Evolutionary conservation across 1,140 invertebrate genomes (phyloP), one percentile per base, ranked within the genome.

Genomic region (Sitophilus oryzae): DNA sequence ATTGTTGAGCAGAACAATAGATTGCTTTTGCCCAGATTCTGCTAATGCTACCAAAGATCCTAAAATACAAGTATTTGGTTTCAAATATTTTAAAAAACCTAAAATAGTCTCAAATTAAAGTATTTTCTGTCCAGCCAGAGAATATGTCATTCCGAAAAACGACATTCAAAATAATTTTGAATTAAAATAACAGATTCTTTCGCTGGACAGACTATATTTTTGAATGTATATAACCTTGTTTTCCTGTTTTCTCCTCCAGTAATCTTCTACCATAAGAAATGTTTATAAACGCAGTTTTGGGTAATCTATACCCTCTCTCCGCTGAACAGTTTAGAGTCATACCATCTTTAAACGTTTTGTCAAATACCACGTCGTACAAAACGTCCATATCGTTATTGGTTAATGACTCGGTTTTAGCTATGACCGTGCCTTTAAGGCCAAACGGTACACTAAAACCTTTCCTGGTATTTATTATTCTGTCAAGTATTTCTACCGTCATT

Each of bases 381-480:
- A 71, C 74, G 37, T 83, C 71, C 35, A 73, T 71, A 0, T 74
- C 71, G 44, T 72, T 73, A 10, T 44, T 51, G 4, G 67, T 75
- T 1, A 80, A 70, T 3, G 73, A 72, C 36, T 74, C 76, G 54
- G 79, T 73, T 4, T 88, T 76, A 21, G 84, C 88, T 15, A 91
- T 82, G 0, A 96, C 77, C 0, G 88, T 94, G 25, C 93, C 93
- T 61, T 81, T 82, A 0, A 81, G 75, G 3, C 91, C 93, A 11
- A 90, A 71, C 0, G 92, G 91, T 6, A 93, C 89, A 1, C 81
- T 79, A 61, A 83, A 87, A 41, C 81, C 80, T 38, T 82, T 78
- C 25, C 84, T 77, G 0, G 89, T 80, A 61, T 85, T 83, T 1
- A 95, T 80, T 34, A 98, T 83, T 48, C 94, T 78, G 69, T 97